A percentile compares a stretch with the other conserved stretches of the same genome.
phyloP scores from a whole-genome alignment of 2,797 vertebrate species.

The Crenichthys baileyi region DNA sequence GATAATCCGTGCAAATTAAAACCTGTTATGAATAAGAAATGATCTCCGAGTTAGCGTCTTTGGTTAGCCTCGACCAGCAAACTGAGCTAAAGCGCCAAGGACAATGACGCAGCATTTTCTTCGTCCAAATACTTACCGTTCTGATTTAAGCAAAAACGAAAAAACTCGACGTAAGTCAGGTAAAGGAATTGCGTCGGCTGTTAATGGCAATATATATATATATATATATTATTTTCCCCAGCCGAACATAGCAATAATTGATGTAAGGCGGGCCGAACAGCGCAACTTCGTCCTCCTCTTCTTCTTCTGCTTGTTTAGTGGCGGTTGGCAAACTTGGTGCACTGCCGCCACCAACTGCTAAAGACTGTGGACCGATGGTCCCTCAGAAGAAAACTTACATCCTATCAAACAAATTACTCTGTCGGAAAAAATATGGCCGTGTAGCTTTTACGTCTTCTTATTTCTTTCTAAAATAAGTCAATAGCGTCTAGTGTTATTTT shows the following conservation, averaged over 20 bases:
- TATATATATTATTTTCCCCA: not conserved
- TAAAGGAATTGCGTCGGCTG: not conserved
- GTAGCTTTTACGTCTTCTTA: no score
- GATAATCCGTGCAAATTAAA: not conserved
- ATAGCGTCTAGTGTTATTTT: no score
- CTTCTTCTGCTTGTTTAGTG: not conserved
- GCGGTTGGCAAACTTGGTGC: no score
- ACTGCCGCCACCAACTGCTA: no score
- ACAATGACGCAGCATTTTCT: conserved; percentile 40
- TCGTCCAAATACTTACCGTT: conserved; percentile 35
- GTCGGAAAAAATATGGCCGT: no score
- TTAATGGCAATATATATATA: not conserved
- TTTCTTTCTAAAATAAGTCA: no score
- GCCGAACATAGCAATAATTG: not conserved
- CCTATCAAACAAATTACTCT: no score
- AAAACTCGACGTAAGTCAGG: not conserved
- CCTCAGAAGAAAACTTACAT: no score
- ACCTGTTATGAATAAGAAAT: not conserved
- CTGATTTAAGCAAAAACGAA: not conserved
- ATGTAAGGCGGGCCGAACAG: not conserved
- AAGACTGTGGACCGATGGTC: no score
- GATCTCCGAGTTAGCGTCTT: not conserved
- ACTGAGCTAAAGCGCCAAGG: not conserved
- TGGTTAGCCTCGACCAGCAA: not conserved
- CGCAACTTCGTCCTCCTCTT: not conserved